phyloP scores from a whole-genome alignment of 2,797 vertebrate genomes.

The Emydoidea blandingii region DNA sequence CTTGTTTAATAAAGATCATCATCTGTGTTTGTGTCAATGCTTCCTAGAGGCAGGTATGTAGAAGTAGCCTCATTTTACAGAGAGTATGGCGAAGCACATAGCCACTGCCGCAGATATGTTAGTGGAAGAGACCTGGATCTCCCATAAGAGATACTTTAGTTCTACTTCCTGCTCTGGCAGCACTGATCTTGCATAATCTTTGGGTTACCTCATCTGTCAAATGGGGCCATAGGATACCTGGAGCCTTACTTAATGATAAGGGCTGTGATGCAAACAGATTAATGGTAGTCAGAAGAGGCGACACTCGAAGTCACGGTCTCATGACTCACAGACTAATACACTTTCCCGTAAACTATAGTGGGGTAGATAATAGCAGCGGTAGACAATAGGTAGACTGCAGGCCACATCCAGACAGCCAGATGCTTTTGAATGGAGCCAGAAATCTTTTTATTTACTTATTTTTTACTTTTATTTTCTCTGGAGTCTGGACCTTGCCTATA shows the following conservation, averaged over 20 bases:
- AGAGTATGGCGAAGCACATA: not conserved
- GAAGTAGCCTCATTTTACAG: too few relatives aligned
- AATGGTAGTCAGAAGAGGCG: not conserved
- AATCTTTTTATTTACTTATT: too few relatives aligned
- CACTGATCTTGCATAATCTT: not conserved
- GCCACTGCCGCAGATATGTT: not conserved
- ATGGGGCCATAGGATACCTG: not conserved
- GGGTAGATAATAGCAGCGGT: too few relatives aligned
- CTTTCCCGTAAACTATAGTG: not conserved
- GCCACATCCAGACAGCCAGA: too few relatives aligned
- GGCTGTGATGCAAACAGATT: constrained; percentile 1
- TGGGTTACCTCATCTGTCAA: not conserved
- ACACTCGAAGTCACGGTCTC: not conserved
- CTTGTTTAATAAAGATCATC: not conserved
- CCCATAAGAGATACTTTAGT: not conserved
- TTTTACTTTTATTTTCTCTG: too few relatives aligned
- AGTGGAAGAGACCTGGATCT: not conserved
- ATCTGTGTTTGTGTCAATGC: not conserved
- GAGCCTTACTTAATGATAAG: not conserved
- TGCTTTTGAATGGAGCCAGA: too few relatives aligned
- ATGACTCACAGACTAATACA: not conserved
- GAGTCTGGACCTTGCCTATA: too few relatives aligned
- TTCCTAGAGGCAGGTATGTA: not conserved
- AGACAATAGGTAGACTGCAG: too few relatives aligned
- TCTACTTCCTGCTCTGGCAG: not conserved